Percentiles rank a stretch among this genome's conserved stretches.
These are phyloP conservation scores for Unio delphinus DNA, from an alignment of 2,888 invertebrate species.

Conservation along the genomic window DNA sequence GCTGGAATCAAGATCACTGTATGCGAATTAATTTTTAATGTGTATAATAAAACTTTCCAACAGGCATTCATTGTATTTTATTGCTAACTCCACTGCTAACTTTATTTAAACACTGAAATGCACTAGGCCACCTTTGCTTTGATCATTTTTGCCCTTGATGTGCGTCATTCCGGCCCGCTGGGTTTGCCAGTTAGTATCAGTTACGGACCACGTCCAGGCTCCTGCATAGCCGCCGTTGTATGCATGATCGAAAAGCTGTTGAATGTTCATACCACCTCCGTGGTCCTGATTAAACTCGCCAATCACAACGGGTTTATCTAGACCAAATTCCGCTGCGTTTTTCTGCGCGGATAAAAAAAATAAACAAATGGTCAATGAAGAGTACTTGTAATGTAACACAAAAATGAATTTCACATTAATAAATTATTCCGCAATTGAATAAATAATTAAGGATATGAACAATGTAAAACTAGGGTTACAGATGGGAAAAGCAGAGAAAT, in stretches of 20 bases:
- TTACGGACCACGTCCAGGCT: conserved; percentile 44
- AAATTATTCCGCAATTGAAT: too few species aligned
- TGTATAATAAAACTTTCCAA: too few species aligned
- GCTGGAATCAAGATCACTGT: too few species aligned
- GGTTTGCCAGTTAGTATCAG: conserved; percentile 24
- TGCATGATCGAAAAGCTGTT: conserved; percentile 40
- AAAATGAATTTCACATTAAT: too few species aligned
- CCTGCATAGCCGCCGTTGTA: conserved; percentile 47
- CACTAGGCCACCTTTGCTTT: conserved; percentile 26
- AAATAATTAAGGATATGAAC: too few species aligned
- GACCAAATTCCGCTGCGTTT: conserved; percentile 30
- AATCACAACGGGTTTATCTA: conserved; percentile 45
- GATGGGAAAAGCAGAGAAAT: too few species aligned
- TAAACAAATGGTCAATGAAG: too few species aligned
- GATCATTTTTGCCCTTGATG: conserved; percentile 26
- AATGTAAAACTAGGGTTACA: too few species aligned
- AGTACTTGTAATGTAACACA: too few species aligned
- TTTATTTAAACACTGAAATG: conserved; percentile 13
- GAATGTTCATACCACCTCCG: conserved; percentile 28
- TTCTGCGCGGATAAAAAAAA: conserved; percentile 17
- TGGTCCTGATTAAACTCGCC: conserved; percentile 41
- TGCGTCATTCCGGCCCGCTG: conserved; percentile 27
- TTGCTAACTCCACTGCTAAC: too few species aligned
- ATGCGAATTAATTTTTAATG: too few species aligned
- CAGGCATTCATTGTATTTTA: too few species aligned